phyloP scores from a whole-genome alignment of 2,888 invertebrate genomes.

The Xanthostigma xanthostigma region DNA sequence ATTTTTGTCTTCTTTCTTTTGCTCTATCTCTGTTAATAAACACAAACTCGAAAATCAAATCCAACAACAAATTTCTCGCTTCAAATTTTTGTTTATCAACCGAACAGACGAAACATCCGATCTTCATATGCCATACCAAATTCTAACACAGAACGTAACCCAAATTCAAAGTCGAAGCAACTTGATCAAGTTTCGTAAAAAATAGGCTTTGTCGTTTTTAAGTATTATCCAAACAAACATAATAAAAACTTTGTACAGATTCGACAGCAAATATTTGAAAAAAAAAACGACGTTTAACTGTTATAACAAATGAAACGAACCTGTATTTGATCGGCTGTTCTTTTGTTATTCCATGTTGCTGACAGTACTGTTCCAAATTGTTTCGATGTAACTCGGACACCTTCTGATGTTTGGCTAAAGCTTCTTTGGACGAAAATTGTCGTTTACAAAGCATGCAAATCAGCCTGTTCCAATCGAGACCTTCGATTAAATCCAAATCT shows the following conservation, averaged over 20 bases:
- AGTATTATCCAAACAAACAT: conserved; percentile 11
- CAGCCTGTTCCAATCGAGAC: conserved; percentile 75
- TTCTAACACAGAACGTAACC: no score
- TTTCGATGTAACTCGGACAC: conserved; percentile 90
- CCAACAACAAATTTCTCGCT: no score
- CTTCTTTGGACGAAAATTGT: conserved; percentile 81
- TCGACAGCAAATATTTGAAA: no score
- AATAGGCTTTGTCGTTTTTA: conserved; percentile 6
- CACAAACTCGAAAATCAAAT: no score
- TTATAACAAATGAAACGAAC: no score
- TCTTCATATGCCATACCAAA: conserved; percentile 30
- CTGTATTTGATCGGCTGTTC: no score
- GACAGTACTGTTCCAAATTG: conserved; percentile 41
- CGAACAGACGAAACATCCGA: conserved; percentile 31
- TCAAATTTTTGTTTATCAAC: conserved; percentile 24
- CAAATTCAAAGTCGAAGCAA: no score
- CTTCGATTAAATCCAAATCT: conserved; percentile 41
- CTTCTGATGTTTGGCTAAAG: conserved; percentile 78
- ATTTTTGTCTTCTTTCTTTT: conserved; percentile 86
- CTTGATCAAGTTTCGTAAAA: conserved; percentile 8
- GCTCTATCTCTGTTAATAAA: conserved; percentile 71
- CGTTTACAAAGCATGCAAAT: conserved; percentile 92
- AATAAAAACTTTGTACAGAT: no score
- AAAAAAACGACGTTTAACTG: no score
- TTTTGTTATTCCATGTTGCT: conserved; percentile 7